Evolutionary conservation across 2,797 vertebrate species (phyloP).

Genomic region (Bovichtus variegatus): DNA sequence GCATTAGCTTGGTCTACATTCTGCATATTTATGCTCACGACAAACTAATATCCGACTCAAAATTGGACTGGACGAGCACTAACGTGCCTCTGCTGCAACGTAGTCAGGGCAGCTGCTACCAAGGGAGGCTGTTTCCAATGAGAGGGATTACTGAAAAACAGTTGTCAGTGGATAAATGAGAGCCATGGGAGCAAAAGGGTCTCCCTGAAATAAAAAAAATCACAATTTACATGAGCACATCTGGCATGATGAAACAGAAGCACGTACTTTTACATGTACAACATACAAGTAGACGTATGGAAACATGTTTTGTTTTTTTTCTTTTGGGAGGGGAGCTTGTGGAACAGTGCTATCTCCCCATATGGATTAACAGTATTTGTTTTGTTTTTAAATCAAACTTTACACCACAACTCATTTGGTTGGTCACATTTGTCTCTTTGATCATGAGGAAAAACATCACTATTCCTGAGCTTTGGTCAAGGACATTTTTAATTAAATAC

Average conservation of each 20-base stretch:
- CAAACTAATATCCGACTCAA: slow-evolving; percentile 24
- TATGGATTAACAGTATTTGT: not conserved
- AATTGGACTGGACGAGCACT: slow-evolving; percentile 24
- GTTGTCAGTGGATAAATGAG: slow-evolving; percentile 68
- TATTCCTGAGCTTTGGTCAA: not conserved
- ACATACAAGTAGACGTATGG: not conserved
- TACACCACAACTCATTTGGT: no score
- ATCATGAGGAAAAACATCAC: slow-evolving; percentile 5
- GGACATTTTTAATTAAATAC: slow-evolving; percentile 23
- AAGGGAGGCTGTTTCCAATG: slow-evolving; percentile 57
- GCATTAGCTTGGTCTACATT: not conserved
- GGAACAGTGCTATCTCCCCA: not conserved
- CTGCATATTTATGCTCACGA: slow-evolving; percentile 3
- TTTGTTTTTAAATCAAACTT: not conserved
- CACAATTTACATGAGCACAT: slow-evolving; percentile 11
- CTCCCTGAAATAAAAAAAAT: slow-evolving; percentile 14
- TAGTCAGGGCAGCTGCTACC: slow-evolving; percentile 64
- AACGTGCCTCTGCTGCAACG: slow-evolving; percentile 38
- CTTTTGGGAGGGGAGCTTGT: no score
- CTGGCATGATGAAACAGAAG: slow-evolving; percentile 11
- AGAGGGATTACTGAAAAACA: slow-evolving; percentile 69
- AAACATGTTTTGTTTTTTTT: not conserved
- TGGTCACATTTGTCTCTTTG: slow-evolving; percentile 19
- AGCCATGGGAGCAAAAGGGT: slow-evolving; percentile 51
- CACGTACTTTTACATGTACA: not conserved